Conservation (phyloP, 1,140 invertebrate species). For the Drosophila teissieri region DNA sequence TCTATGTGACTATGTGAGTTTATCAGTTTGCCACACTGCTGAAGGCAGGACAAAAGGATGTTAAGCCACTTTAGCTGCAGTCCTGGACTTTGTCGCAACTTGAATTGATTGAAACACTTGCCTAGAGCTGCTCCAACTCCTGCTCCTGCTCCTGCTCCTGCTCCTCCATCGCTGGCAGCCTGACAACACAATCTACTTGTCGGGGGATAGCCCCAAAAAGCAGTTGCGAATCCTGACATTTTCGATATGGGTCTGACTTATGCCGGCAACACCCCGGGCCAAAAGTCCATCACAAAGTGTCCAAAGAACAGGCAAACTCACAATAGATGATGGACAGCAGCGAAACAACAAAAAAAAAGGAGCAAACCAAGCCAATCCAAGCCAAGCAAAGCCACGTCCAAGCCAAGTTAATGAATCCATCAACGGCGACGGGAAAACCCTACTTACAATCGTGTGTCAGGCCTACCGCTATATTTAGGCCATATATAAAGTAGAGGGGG, state of each 20-base stretch:
- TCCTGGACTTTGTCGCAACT: conserved; percentile 24
- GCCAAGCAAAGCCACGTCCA: too few species aligned
- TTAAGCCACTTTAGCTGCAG: conserved; percentile 22
- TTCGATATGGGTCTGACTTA: conserved; percentile 72
- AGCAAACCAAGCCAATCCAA: conserved; percentile 16
- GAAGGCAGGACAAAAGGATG: conserved; percentile 15
- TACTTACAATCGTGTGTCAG: conserved; percentile 54
- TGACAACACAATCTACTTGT: conserved; percentile 24
- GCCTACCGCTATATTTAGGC: conserved; percentile 29
- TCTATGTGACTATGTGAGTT: too few species aligned
- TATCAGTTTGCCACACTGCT: not conserved
- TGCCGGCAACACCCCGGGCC: not conserved
- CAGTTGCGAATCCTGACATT: conserved; percentile 54
- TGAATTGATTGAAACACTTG: conserved; percentile 43
- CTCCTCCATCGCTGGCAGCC: conserved; percentile 4
- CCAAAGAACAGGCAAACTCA: conserved; percentile 32
- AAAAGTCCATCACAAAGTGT: conserved; percentile 18
- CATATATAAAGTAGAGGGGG: not conserved
- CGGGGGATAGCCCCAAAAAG: conserved; percentile 1
- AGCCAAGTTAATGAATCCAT: conserved; percentile 72
- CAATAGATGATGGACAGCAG: conserved; percentile 34
- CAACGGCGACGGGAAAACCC: conserved; percentile 32
- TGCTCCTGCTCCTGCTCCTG: conserved; percentile 13
- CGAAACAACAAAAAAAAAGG: not conserved
- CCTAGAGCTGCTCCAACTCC: conserved; percentile 17